Conservation (phyloP, 2,113 vertebrate species). For the Cyanistes caeruleus region DNA sequence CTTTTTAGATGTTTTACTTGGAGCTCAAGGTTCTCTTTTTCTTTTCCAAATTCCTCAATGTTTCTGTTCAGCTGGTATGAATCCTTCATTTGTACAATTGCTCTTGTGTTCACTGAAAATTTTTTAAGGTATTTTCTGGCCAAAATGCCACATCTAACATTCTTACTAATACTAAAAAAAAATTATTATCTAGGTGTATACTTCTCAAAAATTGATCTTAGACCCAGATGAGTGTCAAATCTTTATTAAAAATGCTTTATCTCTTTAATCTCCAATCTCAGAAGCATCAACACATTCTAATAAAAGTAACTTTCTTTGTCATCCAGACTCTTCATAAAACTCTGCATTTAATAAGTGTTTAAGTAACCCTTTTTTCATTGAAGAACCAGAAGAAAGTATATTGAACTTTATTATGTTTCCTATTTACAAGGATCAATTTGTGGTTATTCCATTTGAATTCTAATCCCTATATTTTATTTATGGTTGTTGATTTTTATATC, state of each 20-base stretch:
- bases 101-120: not conserved
- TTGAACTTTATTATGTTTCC: not conserved
- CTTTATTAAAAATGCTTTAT: constrained; percentile 2
- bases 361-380: not conserved
- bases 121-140: not conserved
- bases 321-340: not conserved
- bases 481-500: not conserved
- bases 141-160: not conserved
- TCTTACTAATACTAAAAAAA: not conserved
- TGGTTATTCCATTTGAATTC: not conserved
- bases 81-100: not conserved
- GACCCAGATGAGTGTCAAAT: not conserved
- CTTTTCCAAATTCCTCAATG: not conserved
- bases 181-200: not conserved
- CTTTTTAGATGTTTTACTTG: not conserved
- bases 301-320: not conserved
- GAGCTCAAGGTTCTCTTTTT: not conserved
- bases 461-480: not conserved
- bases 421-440: not conserved
- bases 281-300: not conserved
- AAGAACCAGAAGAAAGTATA: not conserved
- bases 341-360: not conserved
- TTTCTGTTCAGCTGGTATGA: not conserved
- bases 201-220: not conserved
- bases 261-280: not conserved